Percentiles rank a stretch among this genome's conserved stretches.
These are phyloP conservation scores for Lacanobia oleracea DNA, from an alignment of 2,888 invertebrate species.

Conservation along the genomic window DNA sequence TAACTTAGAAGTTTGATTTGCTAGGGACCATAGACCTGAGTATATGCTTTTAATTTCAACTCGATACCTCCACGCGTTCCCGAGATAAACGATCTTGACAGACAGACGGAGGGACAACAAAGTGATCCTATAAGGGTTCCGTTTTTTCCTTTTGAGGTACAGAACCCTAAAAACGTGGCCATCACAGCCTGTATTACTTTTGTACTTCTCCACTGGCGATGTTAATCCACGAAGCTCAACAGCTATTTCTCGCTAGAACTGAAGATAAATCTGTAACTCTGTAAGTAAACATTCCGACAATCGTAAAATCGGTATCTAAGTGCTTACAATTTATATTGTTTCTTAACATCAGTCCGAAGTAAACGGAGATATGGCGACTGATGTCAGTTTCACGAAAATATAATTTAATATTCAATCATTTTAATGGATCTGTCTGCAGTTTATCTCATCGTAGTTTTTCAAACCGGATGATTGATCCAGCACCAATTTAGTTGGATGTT, in stretches of 20 bases:
- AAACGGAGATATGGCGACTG: conserved; percentile 22
- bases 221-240: conserved; percentile 4
- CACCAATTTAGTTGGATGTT: background rate
- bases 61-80: too few relatives aligned
- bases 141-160: too few relatives aligned
- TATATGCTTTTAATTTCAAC: too few relatives aligned
- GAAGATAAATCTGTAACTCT: conserved; percentile 42
- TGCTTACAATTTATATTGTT: conserved; percentile 42
- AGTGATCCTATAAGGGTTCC: too few relatives aligned
- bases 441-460: conserved; percentile 14
- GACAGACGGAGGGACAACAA: too few relatives aligned
- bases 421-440: conserved; percentile 28
- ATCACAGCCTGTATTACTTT: too few relatives aligned
- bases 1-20: too few relatives aligned
- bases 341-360: conserved; percentile 23
- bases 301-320: conserved; percentile 34
- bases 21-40: too few relatives aligned
- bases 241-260: conserved; percentile 22
- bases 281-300: conserved; percentile 40
- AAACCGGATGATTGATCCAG: conserved; percentile 1
- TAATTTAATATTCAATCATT: conserved; percentile 17
- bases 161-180: too few relatives aligned
- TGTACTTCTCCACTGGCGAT: background rate
- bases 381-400: conserved; percentile 33
- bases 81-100: too few relatives aligned